Conservation (phyloP, 2,797 vertebrate species). For the Hoplostethus mediterraneus region DNA sequence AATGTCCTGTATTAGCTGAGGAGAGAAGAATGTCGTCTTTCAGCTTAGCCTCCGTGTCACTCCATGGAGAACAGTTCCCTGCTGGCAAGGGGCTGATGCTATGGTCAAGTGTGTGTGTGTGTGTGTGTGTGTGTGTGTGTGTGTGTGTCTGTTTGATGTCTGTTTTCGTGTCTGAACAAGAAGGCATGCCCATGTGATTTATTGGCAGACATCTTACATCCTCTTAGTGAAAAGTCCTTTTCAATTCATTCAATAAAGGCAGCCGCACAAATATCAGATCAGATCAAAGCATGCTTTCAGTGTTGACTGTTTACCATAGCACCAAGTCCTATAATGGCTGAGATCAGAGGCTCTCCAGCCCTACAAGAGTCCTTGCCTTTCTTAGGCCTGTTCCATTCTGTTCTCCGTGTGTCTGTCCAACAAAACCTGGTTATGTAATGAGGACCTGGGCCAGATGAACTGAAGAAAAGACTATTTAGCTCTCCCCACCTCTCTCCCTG, state of each 20-base stretch:
- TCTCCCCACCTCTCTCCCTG: conserved; percentile 56
- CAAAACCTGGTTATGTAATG: conserved; percentile 73
- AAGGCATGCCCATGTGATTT: conserved; percentile 17
- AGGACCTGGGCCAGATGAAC: conserved; percentile 66
- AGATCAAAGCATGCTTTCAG: conserved; percentile 56
- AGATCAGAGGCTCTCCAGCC: conserved; percentile 51
- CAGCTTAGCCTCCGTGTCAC: conserved; percentile 52
- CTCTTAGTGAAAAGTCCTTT: not conserved
- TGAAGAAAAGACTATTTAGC: conserved; percentile 65
- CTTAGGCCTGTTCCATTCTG: conserved; percentile 51
- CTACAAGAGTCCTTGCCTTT: conserved; percentile 31
- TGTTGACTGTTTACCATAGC: conserved; percentile 47
- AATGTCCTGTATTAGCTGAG: conserved; percentile 64
- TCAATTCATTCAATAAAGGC: not conserved
- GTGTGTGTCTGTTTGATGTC: conserved; percentile 15
- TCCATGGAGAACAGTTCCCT: conserved; percentile 21
- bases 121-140: not conserved
- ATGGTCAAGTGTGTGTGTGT: not conserved
- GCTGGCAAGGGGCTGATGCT: conserved; percentile 7
- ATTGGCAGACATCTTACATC: conserved; percentile 20
- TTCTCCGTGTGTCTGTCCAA: conserved; percentile 47
- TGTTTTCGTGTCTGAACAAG: conserved; percentile 17
- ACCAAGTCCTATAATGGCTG: conserved; percentile 39
- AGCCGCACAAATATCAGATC: not conserved
- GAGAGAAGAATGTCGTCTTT: conserved; percentile 72